Evolutionary conservation across 37 sponge, comb jelly and placozoan species (phyloP).

Genomic region (Crambe crambe): DNA sequence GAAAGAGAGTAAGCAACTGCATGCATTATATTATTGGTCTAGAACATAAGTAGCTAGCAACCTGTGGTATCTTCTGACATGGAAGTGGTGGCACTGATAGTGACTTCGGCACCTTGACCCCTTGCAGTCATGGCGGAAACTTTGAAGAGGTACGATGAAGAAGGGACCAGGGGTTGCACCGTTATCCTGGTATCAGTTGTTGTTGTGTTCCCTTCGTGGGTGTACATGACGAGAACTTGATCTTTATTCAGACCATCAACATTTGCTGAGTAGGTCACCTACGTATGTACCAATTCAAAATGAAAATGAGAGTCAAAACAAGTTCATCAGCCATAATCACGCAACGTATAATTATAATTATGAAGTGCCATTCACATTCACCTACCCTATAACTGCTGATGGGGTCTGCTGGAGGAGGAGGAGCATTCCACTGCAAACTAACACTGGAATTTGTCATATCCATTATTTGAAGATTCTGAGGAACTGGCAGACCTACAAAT

Average conservation of each 20-base stretch:
- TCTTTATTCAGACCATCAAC: constrained; percentile 10
- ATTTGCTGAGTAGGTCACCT: constrained; percentile 21
- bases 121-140: constrained; percentile 25
- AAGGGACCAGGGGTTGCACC: constrained; percentile 18
- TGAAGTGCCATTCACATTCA: background rate
- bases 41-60: too few species aligned
- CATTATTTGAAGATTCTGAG: background rate
- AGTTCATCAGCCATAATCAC: too few species aligned
- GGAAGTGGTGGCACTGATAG: too few species aligned
- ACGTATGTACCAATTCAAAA: too few species aligned
- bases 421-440: constrained; percentile 1
- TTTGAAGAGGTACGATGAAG: constrained; percentile 19
- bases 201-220: background rate
- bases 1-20: too few species aligned
- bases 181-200: background rate
- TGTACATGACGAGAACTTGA: background rate
- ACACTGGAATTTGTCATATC: constrained; percentile 1
- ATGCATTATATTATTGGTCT: too few species aligned
- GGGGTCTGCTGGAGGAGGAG: constrained; percentile 13
- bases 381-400: background rate
- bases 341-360: too few species aligned
- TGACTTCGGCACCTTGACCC: constrained; percentile 8
- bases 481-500: constrained; percentile 18
- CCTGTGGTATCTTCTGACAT: too few species aligned
- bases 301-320: too few species aligned